Evolutionary conservation across 1,140 invertebrate genomes (phyloP), one percentile per base, ranked within the genome.

Genomic region (Sitophilus oryzae): DNA sequence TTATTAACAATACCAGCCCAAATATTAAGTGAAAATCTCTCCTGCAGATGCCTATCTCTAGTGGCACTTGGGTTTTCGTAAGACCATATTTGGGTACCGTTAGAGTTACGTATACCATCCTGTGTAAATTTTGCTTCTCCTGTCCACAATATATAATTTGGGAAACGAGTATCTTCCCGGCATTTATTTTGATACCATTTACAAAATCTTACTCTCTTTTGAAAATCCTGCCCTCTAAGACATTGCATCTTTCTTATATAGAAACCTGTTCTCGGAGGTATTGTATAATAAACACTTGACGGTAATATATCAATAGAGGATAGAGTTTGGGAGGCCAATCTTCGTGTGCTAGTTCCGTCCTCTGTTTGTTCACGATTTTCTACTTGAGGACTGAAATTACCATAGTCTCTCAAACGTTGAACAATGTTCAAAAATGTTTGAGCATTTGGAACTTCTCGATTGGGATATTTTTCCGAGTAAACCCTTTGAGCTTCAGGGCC

Each of bases 21-120:
- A 23, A 55, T 20, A 36, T 55, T 55, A 19, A 55, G 15, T 10
- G 45, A 49, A 16, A 55, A 55, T 23, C 49, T 22, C 14, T 55
- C 22, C 36, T 55, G 45, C 40, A 30, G 20, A 49, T 45, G 9
- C 35, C 11, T 23, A 23, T 54, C 52, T 16, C 18, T 37, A 34
- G 48, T 46, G 47, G 52, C 52, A 30, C 48, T 43, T 14, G 52
- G 42, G 37, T 47, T 54, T 47, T 54, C 43, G n/a, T 56, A n/a
- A 14, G 37, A 19, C 47, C 53, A 56, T n/a, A 51, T n/a, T 34
- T 56, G 40, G 16, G 42, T 50, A 23, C 51, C 51, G 23, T 42
- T 22, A 42, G 51, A 56, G 42, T 50, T 41, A n/a, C 14, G 21
- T 21, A 56, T 50, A 8, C 37, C 19, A 19, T 41, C 25, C 14